Evolutionary conservation across 2,888 invertebrate species (phyloP), one percentile per base, ranked within the genome.

Genomic region (Noctua comes): DNA sequence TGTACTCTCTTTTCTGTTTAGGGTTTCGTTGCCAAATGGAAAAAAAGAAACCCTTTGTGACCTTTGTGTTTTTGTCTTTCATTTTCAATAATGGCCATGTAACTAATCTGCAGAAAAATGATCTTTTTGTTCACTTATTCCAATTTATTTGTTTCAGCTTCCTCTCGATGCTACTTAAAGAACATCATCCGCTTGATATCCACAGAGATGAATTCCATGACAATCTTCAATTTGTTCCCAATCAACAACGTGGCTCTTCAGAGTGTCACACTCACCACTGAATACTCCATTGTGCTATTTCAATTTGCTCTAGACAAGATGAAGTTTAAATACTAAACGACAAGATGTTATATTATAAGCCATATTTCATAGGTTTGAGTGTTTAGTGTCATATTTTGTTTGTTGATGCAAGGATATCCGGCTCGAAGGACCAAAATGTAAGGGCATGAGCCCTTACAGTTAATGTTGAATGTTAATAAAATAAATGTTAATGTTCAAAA

Each of bases 301-400:
- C 66, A 43, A 43, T 66, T 66, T 66, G 66, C n/a, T 18, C n/a
- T 66, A 43, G 16, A 66, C 40, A 66, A 43, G 16, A 43, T 66
- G 7, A 16, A n/a, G 8, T 43, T 66, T 66, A 65, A 66, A 66
- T 43, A 40, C 13, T 43, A 66, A 43, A 13, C 36, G 36, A 36
- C 36, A 36, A 36, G 36, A 36, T 36, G 3, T 36, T 36, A 36
- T 36, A 36, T 36, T 36, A 36, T 36, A 36, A 36, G 36, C 36
- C 36, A 36, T 36, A n/a, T 57, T n/a, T 57, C n/a, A 13, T 27
- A 27, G 36, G 36, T 36, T 3, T 36, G 36, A 5, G 36, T 36
- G n/a, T 59, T 59, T n/a, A 59, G 11, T n/a, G 5, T 43, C n/a
- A 43, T 66, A 62, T 62, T 18, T 48, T 31, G 68, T 68, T 68